Evolutionary conservation across 2,113 vertebrate genomes (phyloP).

Genomic region (Calypte anna): DNA sequence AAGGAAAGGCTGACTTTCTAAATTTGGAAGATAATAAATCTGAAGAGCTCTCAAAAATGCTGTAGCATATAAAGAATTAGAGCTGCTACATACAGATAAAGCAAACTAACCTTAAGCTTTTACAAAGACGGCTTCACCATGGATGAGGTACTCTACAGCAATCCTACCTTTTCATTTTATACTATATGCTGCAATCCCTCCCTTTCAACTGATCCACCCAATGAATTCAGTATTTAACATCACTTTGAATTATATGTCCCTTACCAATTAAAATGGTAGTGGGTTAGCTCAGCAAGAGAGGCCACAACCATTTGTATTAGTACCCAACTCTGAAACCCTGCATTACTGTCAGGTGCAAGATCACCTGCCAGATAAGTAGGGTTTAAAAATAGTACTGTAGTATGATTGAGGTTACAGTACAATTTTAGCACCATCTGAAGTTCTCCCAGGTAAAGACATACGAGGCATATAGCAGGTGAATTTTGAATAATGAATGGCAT

Average conservation of each 20-base stretch:
- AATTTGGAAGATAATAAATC: background rate
- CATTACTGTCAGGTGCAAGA: background rate
- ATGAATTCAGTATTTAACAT: background rate
- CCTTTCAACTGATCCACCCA: background rate
- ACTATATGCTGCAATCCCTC: background rate
- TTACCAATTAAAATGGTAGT: background rate
- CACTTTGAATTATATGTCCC: background rate
- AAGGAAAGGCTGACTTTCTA: background rate
- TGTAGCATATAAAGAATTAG: background rate
- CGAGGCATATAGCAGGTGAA: background rate
- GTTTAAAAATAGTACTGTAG: background rate
- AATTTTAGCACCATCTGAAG: background rate
- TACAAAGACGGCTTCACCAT: background rate
- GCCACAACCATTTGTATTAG: background rate
- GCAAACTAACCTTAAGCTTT: background rate
- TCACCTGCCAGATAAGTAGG: background rate
- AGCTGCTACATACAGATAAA: background rate
- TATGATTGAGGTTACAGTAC: background rate
- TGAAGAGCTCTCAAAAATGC: conserved; percentile 31
- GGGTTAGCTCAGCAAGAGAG: background rate
- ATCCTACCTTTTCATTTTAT: background rate
- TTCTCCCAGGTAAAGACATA: background rate
- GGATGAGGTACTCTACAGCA: background rate
- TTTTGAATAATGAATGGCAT: background rate
- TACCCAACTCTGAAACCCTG: background rate